Conservation (phyloP, 2,113 vertebrate species). For the Chrysochloris asiatica region DNA sequence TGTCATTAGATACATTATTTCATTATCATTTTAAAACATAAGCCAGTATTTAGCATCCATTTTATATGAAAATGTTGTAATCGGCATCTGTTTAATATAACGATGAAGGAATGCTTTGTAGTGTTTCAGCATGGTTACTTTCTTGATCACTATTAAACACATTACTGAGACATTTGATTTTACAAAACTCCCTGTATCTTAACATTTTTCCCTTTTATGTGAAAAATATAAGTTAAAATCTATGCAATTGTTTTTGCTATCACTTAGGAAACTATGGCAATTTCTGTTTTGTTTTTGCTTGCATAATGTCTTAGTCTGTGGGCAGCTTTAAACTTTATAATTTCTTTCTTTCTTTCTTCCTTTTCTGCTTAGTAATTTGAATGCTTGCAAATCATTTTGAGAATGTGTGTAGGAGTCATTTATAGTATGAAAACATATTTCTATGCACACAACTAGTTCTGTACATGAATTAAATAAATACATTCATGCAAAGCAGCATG, state of each 20-base stretch:
- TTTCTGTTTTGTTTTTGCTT: conserved; percentile 55
- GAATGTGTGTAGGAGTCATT: conserved; percentile 84
- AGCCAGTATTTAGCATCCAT: conserved; percentile 39
- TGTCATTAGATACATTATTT: conserved; percentile 7
- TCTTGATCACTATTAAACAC: conserved; percentile 29
- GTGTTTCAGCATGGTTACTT: conserved; percentile 24
- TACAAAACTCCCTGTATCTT: not conserved
- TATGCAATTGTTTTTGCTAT: conserved; percentile 60
- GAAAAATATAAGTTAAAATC: conserved; percentile 50
- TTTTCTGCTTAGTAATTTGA: conserved; percentile 57
- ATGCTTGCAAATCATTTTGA: conserved; percentile 82
- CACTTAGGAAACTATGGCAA: conserved; percentile 56
- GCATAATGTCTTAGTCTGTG: conserved; percentile 50
- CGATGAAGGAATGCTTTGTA: conserved; percentile 40
- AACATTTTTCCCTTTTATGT: not conserved
- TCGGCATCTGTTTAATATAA: conserved; percentile 38
- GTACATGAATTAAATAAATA: conserved; percentile 73
- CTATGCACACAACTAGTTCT: conserved; percentile 49
- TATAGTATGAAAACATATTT: conserved; percentile 70
- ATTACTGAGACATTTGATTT: not conserved
- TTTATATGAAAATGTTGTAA: conserved; percentile 51
- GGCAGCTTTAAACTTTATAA: conserved; percentile 64
- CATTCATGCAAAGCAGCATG: conserved; percentile 59
- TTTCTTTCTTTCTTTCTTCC: conserved; percentile 62
- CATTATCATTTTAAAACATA: not conserved